Conservation (phyloP, 2,888 invertebrate genomes). For the Microctonus hyperodae region DNA sequence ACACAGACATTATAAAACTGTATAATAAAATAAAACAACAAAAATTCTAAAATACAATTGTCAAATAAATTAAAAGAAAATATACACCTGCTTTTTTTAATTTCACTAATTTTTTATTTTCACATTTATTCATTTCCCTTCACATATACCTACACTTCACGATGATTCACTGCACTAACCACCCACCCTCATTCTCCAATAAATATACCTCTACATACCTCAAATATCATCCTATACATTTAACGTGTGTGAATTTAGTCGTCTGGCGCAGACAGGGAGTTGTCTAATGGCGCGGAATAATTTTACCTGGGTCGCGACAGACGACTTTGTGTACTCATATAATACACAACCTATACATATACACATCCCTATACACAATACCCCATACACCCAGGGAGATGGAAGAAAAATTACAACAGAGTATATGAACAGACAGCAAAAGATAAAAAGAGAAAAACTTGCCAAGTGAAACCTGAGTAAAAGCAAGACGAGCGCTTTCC, state of each 20-base stretch:
- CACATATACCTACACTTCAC: neutral
- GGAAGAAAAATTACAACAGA: neutral
- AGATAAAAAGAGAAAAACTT: neutral
- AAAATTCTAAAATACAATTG: too few relatives aligned
- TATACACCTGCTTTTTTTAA: too few relatives aligned
- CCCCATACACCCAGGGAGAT: slow-evolving; percentile 2
- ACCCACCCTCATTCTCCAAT: slow-evolving; percentile 8
- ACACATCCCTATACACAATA: too few relatives aligned
- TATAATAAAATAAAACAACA: too few relatives aligned
- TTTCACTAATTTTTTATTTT: too few relatives aligned
- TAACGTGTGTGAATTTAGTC: slow-evolving; percentile 17
- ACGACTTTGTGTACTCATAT: slow-evolving; percentile 21
- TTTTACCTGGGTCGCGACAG: slow-evolving; percentile 40
- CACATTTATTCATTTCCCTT: too few relatives aligned
- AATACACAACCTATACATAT: slow-evolving; percentile 15
- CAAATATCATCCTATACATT: neutral
- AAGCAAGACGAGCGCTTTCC: slow-evolving; percentile 12
- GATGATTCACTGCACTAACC: slow-evolving; percentile 22
- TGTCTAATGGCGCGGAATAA: slow-evolving; percentile 61
- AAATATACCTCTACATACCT: neutral
- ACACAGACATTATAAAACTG: too few relatives aligned
- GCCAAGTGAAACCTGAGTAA: slow-evolving; percentile 19
- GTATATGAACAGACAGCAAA: neutral
- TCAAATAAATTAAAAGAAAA: too few relatives aligned
- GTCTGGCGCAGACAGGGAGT: slow-evolving; percentile 46